Base-by-base conservation (phyloP, 1,140 invertebrate genomes). In the Leguminivora glycinivorella region DNA sequence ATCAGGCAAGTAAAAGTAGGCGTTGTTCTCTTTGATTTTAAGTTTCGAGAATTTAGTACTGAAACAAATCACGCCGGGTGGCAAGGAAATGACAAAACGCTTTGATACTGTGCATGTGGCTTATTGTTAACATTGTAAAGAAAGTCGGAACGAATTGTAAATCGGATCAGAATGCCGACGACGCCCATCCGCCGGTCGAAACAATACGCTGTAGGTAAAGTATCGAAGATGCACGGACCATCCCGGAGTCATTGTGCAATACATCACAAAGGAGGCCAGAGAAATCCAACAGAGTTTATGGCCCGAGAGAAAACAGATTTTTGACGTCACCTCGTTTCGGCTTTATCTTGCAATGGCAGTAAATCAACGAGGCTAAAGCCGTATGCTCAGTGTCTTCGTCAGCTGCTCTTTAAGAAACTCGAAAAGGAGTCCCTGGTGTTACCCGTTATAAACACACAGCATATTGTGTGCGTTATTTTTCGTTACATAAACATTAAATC, bases 111-210 rank as follows among this genome's bases (percentile, higher is more conserved):
- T 68, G 71, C 75, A 71, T 73, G 70, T 70, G 56, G 71, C 47
- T 80, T 75, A 85, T 87, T 87, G 83, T 87, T 71, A 70, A 68
- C 63, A 58, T 74, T 80, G 74, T 82, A 85, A 87, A 88, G 87
- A 89, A 88, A 85, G 83, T 82, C 78, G 85, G 83, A 90, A 89
- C 89, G 83, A 91, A 91, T 91, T 83, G 82, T 83, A 85, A 87
- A 88, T 89, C 81, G 79, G 85, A 87, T 85, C 83, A 85, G 73
- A 79, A 74, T 77, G 75, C 76, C 77, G 74, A 77, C 79, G 85
- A 82, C 84, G 86, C 83, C 86, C 83, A 85, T 84, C 79, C 77
- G 72, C 83, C 76, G 72, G 75, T 81, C 84, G 81, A 91, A 89
- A 91, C 85, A 91, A 89, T 89, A 75, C 67, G 63, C 71, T 70